Conservation (phyloP, 2,113 vertebrate genomes). For the Zosterops hypoxanthus region DNA sequence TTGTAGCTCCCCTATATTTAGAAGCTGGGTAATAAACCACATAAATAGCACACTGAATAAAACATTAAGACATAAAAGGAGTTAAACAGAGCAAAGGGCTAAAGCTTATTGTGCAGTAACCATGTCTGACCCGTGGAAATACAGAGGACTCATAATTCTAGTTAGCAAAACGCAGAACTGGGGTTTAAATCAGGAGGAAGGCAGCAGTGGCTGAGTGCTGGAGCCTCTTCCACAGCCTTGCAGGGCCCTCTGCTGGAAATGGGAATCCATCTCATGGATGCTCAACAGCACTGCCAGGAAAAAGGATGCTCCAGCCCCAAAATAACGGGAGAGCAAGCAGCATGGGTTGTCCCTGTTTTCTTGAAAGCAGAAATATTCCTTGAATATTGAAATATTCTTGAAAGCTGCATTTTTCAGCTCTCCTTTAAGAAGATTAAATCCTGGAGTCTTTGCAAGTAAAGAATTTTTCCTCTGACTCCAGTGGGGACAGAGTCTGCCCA, state of each 20-base stretch:
- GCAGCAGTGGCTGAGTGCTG: accelerated
- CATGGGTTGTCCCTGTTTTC: not conserved
- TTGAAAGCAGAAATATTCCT: not conserved
- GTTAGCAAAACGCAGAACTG: conserved; percentile 47
- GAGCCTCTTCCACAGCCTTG: conserved; percentile 60
- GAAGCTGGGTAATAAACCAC: conserved; percentile 30
- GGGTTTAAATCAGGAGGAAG: not conserved
- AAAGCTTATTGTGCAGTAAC: conserved; percentile 28
- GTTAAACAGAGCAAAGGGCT: conserved; percentile 34
- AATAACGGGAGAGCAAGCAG: not conserved
- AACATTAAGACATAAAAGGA: conserved; percentile 65
- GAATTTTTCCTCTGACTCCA: not conserved
- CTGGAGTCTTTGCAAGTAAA: not conserved
- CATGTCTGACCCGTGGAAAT: conserved; percentile 38
- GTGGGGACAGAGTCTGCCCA: not conserved
- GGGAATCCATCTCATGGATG: not conserved
- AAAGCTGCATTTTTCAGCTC: not conserved
- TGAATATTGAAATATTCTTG: no score
- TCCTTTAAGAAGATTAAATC: not conserved
- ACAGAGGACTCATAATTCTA: conserved; percentile 48
- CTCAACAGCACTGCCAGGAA: not conserved
- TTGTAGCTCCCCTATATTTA: conserved; percentile 33
- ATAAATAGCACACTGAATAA: conserved; percentile 67
- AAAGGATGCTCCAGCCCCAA: not conserved
- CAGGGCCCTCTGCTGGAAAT: conserved; percentile 82